Evolutionary conservation across 2,113 vertebrate genomes (phyloP).

Genomic region (Sorex fumeus): DNA sequence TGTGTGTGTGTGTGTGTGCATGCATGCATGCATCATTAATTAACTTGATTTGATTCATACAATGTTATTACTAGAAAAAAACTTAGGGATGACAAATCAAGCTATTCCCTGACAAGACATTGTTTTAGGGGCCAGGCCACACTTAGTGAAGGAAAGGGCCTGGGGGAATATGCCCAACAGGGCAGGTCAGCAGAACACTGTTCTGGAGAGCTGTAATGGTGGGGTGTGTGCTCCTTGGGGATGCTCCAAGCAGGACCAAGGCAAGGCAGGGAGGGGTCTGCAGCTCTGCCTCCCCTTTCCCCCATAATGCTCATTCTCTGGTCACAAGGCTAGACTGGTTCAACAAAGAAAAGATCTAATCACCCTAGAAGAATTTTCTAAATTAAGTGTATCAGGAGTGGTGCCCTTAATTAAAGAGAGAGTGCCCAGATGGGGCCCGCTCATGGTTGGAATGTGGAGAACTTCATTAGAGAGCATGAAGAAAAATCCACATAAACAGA

Average conservation of each 20-base stretch:
- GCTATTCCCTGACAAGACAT: not conserved
- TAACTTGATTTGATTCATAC: not conserved
- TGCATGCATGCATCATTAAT: not conserved
- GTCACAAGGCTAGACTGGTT: not conserved
- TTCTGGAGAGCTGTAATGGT: not conserved
- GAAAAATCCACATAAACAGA: conserved; percentile 24
- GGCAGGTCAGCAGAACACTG: accelerated
- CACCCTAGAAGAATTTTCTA: conserved; percentile 34
- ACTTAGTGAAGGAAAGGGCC: not conserved
- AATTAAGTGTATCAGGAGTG: not conserved
- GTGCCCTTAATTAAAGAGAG: conserved; percentile 25
- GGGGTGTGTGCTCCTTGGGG: accelerated
- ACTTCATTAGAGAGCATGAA: not conserved
- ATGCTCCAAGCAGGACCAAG: not conserved
- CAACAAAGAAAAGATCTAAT: not conserved
- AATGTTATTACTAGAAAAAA: not conserved
- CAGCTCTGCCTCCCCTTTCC: not conserved
- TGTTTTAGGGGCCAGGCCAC: not conserved
- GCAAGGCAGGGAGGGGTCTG: not conserved
- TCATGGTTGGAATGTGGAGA: not conserved
- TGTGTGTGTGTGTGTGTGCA: not conserved
- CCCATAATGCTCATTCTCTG: not conserved
- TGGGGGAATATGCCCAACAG: not conserved
- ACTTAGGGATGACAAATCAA: not conserved
- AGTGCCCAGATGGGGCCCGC: conserved; percentile 20